Conservation (phyloP, 2,797 vertebrate genomes). For the Taeniopygia guttata region DNA sequence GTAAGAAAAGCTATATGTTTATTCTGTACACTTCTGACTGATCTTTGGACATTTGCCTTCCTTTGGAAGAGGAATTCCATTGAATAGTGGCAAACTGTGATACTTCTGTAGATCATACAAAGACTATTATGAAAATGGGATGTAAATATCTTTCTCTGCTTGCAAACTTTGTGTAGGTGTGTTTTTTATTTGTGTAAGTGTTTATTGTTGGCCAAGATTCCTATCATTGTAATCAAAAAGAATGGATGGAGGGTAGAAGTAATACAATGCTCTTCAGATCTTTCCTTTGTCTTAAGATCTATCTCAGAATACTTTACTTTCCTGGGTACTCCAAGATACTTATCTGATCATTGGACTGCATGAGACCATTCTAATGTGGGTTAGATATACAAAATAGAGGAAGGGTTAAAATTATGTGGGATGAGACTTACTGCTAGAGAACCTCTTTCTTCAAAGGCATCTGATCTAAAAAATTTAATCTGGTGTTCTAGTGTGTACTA, state of each 20-base stretch:
- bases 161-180: neutral
- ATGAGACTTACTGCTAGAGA: neutral
- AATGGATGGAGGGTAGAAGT: neutral
- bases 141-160: neutral
- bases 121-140: neutral
- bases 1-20: neutral
- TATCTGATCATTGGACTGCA: neutral
- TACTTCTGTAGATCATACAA: neutral
- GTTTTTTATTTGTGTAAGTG: neutral
- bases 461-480: neutral
- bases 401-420: neutral
- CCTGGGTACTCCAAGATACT: neutral
- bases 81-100: neutral
- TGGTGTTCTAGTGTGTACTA: neutral
- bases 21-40: neutral
- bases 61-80: neutral
- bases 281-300: neutral
- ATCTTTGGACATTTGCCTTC: neutral
- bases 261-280: neutral
- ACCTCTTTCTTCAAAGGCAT: neutral
- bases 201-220: neutral
- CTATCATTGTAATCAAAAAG: neutral
- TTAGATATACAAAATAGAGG: neutral
- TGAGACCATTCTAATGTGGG: neutral
- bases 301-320: neutral